Evolutionary conservation across 2,888 invertebrate species (phyloP).

Genomic region (Limnephilus lunatus): DNA sequence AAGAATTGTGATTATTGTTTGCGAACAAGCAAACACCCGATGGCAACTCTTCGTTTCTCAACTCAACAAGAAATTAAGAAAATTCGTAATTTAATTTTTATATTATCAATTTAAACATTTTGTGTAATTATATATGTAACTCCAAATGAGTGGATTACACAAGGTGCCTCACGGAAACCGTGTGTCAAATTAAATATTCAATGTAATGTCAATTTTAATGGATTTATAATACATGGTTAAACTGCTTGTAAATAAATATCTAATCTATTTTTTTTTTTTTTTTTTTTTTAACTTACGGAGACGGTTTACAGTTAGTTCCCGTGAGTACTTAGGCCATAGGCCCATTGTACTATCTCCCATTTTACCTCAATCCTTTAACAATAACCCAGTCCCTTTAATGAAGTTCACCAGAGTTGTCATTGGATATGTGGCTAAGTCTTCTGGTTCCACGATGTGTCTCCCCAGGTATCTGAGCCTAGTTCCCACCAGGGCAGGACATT

Average conservation of each 20-base stretch:
- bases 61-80: neutral
- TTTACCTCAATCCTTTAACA: too few relatives aligned
- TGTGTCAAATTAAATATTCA: neutral
- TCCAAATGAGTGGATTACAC: neutral
- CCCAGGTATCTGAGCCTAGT: too few relatives aligned
- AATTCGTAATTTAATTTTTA: neutral
- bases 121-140: neutral
- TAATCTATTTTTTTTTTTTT: too few relatives aligned
- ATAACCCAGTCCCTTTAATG: too few relatives aligned
- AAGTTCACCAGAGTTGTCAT: too few relatives aligned
- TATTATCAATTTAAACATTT: neutral
- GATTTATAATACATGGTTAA: neutral
- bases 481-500: too few relatives aligned
- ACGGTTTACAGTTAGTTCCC: too few relatives aligned
- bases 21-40: neutral
- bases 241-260: slow-evolving; percentile 10
- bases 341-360: too few relatives aligned
- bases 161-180: neutral
- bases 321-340: too few relatives aligned
- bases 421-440: too few relatives aligned
- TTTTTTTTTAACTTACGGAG: too few relatives aligned
- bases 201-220: slow-evolving; percentile 11
- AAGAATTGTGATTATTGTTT: neutral
- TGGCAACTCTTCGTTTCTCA: neutral
- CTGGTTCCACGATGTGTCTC: too few relatives aligned